These are phyloP conservation scores for Heteromurus nitidus DNA, from an alignment of 2,888 invertebrate genomes.

Conservation along the genomic window DNA sequence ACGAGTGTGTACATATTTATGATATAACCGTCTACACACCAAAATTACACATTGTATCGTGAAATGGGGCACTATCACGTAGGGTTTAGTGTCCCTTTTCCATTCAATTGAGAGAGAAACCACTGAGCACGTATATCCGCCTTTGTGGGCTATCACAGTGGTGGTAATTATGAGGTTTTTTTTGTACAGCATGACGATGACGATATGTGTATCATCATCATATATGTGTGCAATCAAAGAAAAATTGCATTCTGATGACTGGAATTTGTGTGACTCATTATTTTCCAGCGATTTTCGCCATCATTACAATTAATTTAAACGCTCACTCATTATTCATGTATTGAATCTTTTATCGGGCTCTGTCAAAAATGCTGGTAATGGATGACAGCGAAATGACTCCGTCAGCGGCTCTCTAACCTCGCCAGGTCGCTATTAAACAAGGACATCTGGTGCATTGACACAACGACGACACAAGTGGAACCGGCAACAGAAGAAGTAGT, in stretches of 20 bases:
- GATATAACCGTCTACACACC: no score
- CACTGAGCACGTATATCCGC: no score
- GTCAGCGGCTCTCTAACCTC: no score
- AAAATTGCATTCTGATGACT: conserved; percentile 11
- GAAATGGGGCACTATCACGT: no score
- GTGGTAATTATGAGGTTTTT: not conserved
- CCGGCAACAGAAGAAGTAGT: not conserved
- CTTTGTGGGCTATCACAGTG: not conserved
- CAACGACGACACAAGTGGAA: not conserved
- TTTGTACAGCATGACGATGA: no score
- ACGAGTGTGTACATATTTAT: no score
- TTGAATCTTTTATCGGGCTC: not conserved
- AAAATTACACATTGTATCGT: no score
- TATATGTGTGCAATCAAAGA: not conserved
- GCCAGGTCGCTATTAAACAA: no score
- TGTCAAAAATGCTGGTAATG: not conserved
- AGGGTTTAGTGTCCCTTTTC: no score
- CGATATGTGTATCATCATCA: no score
- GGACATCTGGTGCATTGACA: conserved; percentile 15
- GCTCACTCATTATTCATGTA: conserved; percentile 1
- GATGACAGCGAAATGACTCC: not conserved
- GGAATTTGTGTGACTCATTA: conserved; percentile 13
- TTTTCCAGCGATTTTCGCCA: not conserved
- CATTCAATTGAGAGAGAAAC: no score
- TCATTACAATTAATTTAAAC: not conserved